These are phyloP conservation scores for Heteronetta atricapilla DNA, from an alignment of 2,113 vertebrate species.

Conservation along the genomic window DNA sequence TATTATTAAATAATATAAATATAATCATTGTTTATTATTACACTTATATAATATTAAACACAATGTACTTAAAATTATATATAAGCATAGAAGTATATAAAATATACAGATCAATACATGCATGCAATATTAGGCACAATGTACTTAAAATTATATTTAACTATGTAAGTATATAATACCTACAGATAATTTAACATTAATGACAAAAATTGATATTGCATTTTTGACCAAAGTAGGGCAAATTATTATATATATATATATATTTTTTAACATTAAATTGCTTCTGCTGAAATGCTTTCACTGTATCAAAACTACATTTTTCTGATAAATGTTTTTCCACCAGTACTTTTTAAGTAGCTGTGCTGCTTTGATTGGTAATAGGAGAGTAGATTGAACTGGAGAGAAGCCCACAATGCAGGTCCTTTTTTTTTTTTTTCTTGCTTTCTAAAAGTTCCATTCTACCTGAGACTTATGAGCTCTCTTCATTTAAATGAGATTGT, in stretches of 20 bases:
- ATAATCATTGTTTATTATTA: too few relatives aligned
- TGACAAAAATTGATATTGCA: not conserved
- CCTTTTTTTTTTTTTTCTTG: not conserved
- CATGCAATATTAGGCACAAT: not conserved
- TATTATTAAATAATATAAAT: too few relatives aligned
- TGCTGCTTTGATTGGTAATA: not conserved
- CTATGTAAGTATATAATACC: not conserved
- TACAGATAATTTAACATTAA: not conserved
- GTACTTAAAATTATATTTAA: not conserved
- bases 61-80: not conserved
- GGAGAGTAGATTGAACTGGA: not conserved
- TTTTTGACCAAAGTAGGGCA: not conserved
- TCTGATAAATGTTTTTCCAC: not conserved
- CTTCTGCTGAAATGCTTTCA: not conserved
- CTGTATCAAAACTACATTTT: not conserved
- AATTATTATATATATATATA: too few relatives aligned
- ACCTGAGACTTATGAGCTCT: not conserved
- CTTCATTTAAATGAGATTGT: not conserved
- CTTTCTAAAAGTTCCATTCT: not conserved
- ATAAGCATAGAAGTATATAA: not conserved
- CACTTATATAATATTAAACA: not conserved
- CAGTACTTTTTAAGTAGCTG: not conserved
- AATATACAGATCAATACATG: not conserved
- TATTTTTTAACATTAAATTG: not conserved
- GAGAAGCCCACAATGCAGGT: not conserved